Evolutionary conservation across 2,888 invertebrate species (phyloP).

Genomic region (Coleophora deauratella): DNA sequence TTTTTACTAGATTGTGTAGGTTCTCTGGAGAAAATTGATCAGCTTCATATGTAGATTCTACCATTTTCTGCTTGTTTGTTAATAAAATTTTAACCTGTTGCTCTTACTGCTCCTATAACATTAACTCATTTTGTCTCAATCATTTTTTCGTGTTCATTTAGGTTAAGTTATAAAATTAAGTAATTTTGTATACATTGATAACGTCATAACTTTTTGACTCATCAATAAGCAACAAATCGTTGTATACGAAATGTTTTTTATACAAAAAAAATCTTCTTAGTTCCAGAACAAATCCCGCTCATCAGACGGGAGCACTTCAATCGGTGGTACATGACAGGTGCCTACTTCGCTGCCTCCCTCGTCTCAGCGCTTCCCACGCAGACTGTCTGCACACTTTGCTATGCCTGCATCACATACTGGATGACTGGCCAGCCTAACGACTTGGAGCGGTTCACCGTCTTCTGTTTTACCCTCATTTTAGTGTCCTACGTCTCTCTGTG

Average conservation of each 20-base stretch:
- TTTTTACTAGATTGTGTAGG: no score
- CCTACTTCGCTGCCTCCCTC: constrained; percentile 86
- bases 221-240: no score
- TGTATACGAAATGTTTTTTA: neutral
- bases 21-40: no score
- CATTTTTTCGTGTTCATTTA: no score
- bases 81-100: no score
- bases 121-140: no score
- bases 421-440: constrained; percentile 92
- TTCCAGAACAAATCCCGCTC: constrained; percentile 88
- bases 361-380: constrained; percentile 89
- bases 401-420: constrained; percentile 85
- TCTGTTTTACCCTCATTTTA: constrained; percentile 81
- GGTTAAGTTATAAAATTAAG: no score
- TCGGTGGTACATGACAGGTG: constrained; percentile 90
- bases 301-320: constrained; percentile 89
- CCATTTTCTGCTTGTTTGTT: no score
- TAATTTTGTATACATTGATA: no score
- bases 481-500: constrained; percentile 90
- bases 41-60: no score
- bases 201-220: no score
- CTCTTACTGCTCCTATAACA: no score
- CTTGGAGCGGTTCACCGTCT: constrained; percentile 79
- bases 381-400: constrained; percentile 81
- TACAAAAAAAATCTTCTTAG: constrained; percentile 53